Percentiles rank a stretch among this genome's conserved stretches.
Conservation (phyloP, 2,888 invertebrate genomes). For the Formica aserva region DNA sequence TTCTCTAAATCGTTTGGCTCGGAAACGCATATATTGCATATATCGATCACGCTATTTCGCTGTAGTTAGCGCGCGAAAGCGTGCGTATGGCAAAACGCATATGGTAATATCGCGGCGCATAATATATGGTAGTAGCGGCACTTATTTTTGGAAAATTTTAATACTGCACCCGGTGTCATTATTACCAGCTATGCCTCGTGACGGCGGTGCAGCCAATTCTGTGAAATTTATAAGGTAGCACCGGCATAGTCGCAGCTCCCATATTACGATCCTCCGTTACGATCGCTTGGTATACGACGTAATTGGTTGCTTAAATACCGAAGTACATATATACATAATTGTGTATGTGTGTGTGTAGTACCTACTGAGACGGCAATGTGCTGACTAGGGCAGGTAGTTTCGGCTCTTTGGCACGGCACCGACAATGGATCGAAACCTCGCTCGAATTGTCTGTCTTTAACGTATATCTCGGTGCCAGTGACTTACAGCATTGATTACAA, state of each 20-base stretch:
- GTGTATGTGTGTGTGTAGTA: slow-evolving; percentile 1
- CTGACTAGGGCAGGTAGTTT: slow-evolving; percentile 37
- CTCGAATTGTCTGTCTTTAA: slow-evolving; percentile 64
- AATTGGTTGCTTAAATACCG: slow-evolving; percentile 80
- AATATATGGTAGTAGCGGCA: background rate
- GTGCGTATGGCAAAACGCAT: background rate
- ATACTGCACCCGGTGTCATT: slow-evolving; percentile 60
- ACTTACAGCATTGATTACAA: slow-evolving; percentile 53
- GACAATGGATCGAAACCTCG: slow-evolving; percentile 60
- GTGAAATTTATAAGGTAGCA: slow-evolving; percentile 78
- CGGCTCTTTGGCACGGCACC: slow-evolving; percentile 61
- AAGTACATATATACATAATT: slow-evolving; percentile 40
- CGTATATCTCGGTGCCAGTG: slow-evolving; percentile 59
- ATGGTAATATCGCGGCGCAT: slow-evolving; percentile 1
- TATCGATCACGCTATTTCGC: slow-evolving; percentile 1
- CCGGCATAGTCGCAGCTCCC: slow-evolving; percentile 52
- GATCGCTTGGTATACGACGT: slow-evolving; percentile 71
- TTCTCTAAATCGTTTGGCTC: background rate
- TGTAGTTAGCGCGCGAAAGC: background rate
- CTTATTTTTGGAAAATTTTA: slow-evolving; percentile 64
- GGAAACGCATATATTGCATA: background rate
- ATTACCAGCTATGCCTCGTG: slow-evolving; percentile 52
- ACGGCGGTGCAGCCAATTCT: slow-evolving; percentile 74
- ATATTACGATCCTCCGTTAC: slow-evolving; percentile 69
- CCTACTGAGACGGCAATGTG: slow-evolving; percentile 37